Base-by-base conservation (phyloP, 1,140 invertebrate species). In the Pachypeltis micranthus region DNA sequence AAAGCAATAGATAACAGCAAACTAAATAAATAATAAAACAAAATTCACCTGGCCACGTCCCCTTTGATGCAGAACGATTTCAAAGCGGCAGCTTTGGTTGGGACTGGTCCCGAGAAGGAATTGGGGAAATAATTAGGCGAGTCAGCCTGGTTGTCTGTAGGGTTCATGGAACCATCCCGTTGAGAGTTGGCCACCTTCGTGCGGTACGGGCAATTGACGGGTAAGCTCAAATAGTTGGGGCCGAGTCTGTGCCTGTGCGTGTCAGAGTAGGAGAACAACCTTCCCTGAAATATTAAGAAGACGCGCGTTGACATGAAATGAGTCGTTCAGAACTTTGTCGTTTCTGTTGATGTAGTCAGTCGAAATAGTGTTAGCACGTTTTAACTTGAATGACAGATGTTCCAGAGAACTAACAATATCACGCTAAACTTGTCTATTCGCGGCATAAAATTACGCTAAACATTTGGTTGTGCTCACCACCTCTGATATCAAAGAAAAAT, bases 81-180 rank as follows among this genome's bases (percentile, higher is more conserved):
- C 12, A 47, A 58, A 14, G 80, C 75, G 59, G 77, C 79, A 44
- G 80, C 70, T 0, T 78, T 77, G 26, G 63, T 61, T 29, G 83
- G 81, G 28, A 80, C 74, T 0, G 92, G 91, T 0, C 93, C 93
- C 64, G 77, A 77, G 75, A 97, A 98, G 64, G 92, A 96, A 75
- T 98, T 98, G 0, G 96, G 96, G 78, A 84, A 95, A 73, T 97
- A 98, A 75, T 96, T 96, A 1, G 95, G 95, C 14, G 87, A 85
- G 34, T 86, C 88, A 44, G 79, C 84, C 79, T 88, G 82, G 69
- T 85, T 85, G 58, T 68, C 78, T 26, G 44, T 73, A 16, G 80
- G 73, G 12, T 78, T 75, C 78, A 85, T 85, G 7, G 82, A 78
- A 1, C 95, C 95, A 76, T 97, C 94, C 34, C 94, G 82, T 74